Conservation (phyloP, 2,888 invertebrate genomes). For the Euclidia mi region DNA sequence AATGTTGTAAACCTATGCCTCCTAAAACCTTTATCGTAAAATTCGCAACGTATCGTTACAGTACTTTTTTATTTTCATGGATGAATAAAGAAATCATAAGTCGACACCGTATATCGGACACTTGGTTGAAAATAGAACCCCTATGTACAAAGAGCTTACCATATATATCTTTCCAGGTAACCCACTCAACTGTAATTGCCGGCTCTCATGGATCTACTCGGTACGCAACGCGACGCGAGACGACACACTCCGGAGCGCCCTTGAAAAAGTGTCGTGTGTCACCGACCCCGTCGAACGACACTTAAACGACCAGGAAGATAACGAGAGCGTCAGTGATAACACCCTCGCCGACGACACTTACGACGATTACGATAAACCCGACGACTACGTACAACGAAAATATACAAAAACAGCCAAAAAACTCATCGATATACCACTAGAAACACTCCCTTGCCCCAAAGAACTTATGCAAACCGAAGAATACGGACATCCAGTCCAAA, state of each 20-base stretch:
- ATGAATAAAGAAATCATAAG: too few relatives aligned
- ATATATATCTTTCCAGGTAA: slow-evolving; percentile 91
- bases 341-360: slow-evolving; percentile 77
- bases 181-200: slow-evolving; percentile 95
- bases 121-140: too few relatives aligned
- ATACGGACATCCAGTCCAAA: slow-evolving; percentile 84
- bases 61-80: too few relatives aligned
- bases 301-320: slow-evolving; percentile 69
- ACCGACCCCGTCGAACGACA: slow-evolving; percentile 84
- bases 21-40: too few relatives aligned
- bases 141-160: slow-evolving; percentile 41
- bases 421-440: slow-evolving; percentile 80
- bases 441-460: slow-evolving; percentile 84
- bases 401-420: slow-evolving; percentile 74
- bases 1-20: too few relatives aligned
- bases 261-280: slow-evolving; percentile 93
- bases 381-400: slow-evolving; percentile 73
- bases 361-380: slow-evolving; percentile 82
- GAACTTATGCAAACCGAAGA: slow-evolving; percentile 83
- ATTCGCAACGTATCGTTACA: too few relatives aligned
- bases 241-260: slow-evolving; percentile 91
- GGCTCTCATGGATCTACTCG: slow-evolving; percentile 94
- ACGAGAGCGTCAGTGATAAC: slow-evolving; percentile 67
- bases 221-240: slow-evolving; percentile 94
- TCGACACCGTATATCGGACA: too few relatives aligned